Conservation (phyloP, 1,140 invertebrate genomes). For the Apis laboriosa region DNA sequence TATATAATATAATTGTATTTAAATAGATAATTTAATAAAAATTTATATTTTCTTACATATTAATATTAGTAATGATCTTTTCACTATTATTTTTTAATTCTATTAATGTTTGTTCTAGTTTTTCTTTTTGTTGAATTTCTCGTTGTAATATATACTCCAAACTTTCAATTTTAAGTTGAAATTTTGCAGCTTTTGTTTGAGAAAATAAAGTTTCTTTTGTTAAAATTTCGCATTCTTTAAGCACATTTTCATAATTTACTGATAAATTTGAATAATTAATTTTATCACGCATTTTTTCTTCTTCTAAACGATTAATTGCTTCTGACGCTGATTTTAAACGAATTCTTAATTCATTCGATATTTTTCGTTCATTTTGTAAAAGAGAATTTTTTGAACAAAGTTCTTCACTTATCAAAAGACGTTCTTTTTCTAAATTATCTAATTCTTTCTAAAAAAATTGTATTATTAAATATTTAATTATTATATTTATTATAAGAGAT, state of each 20-base stretch:
- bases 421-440: constrained; percentile 61
- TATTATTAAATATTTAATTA: neutral
- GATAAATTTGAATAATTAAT: constrained; percentile 62
- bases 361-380: constrained; percentile 68
- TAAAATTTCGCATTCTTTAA: constrained; percentile 66
- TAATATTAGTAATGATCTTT: constrained; percentile 33
- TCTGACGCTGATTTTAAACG: constrained; percentile 63
- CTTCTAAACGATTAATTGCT: constrained; percentile 62
- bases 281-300: constrained; percentile 68
- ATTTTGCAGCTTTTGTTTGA: constrained; percentile 64
- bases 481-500: neutral
- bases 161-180: constrained; percentile 61
- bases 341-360: constrained; percentile 60
- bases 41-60: constrained; percentile 39
- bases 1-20: neutral
- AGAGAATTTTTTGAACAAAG: constrained; percentile 60
- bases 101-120: constrained; percentile 54
- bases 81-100: constrained; percentile 57
- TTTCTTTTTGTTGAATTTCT: constrained; percentile 50
- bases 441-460: neutral
- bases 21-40: constrained; percentile 18
- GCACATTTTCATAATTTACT: constrained; percentile 64
- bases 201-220: constrained; percentile 58
- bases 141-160: constrained; percentile 55
- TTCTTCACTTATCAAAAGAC: constrained; percentile 57